Evolutionary conservation across 1,140 invertebrate species (phyloP), one percentile per base, ranked within the genome.

Genomic region (Zaprionus davidi): DNA sequence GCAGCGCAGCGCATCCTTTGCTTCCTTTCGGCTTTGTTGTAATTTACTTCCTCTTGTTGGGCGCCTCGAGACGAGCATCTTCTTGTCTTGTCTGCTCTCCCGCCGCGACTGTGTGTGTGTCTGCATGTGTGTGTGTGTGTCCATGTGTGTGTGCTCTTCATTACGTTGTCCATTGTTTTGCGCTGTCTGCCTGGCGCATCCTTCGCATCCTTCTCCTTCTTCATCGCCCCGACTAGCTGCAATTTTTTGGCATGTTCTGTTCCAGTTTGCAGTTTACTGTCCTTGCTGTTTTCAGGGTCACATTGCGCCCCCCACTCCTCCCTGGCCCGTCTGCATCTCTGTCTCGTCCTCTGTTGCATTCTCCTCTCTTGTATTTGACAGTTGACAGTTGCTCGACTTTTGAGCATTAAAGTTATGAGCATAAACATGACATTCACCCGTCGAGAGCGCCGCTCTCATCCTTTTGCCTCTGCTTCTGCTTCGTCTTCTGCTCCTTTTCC

Each of bases 361-460:
- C 58, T 70, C 71, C 81, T 81, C 77, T 84, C 83, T 87, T 65
- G 81, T 88, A 85, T 90, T 90, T 90, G 85, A 90, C 85, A 90
- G 85, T 90, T 91, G 88, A 88, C 83, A 91, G 88, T 91, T 91
- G 87, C 75, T 91, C 81, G 83, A 84, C 88, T 91, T 84, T 90
- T 88, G 76, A 91, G 87, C 76, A 73, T 68, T 90, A 91, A 91
- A 91, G 87, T 91, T 91, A 91, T 91, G 87, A 91, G 87, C 87
- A 84, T 87, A 91, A 91, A 91, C 87, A 91, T 78, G 81, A 76
- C 82, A 78, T 82, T 91, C 65, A 66, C 68, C 60, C 67, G 64
- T 58, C 55, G 31, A 34, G 31, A 34, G 65, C 20, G n/a, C 63
- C 57, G 63, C 63, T 76, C 77, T 71, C 44, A 71, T 67, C 73